Conservation (phyloP, 2,797 vertebrate species). For the Arremon brunneinucha region DNA sequence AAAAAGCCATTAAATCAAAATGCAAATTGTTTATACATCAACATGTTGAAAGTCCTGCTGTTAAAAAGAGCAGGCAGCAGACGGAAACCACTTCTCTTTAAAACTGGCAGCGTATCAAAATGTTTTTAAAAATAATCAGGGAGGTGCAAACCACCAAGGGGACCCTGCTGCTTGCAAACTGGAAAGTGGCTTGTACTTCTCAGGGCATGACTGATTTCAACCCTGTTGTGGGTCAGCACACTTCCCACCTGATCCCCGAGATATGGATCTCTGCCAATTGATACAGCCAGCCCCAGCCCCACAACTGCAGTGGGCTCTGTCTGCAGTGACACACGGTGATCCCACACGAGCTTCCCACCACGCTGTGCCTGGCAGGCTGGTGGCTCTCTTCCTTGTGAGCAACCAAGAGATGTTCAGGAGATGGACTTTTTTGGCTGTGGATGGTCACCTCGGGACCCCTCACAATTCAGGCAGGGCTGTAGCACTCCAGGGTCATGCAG, state of each 20-base stretch:
- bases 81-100: constrained; percentile 15
- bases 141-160: constrained; percentile 9
- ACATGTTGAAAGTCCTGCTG: background rate
- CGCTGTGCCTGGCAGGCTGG: fast-evolving
- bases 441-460: background rate
- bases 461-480: background rate
- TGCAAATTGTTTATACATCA: background rate
- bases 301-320: fast-evolving
- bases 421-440: background rate
- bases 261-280: background rate
- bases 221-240: background rate
- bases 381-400: background rate
- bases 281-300: background rate
- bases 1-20: background rate
- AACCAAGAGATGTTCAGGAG: background rate
- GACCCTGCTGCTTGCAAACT: background rate
- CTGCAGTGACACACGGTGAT: fast-evolving
- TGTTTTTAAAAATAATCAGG: constrained; percentile 13
- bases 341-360: fast-evolving
- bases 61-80: background rate
- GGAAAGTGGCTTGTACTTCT: background rate
- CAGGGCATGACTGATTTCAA: background rate
- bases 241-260: background rate
- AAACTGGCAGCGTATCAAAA: constrained; percentile 9
- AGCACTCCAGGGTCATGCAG: background rate